phyloP scores from a whole-genome alignment of 2,888 invertebrate genomes.

The Busseola fusca region DNA sequence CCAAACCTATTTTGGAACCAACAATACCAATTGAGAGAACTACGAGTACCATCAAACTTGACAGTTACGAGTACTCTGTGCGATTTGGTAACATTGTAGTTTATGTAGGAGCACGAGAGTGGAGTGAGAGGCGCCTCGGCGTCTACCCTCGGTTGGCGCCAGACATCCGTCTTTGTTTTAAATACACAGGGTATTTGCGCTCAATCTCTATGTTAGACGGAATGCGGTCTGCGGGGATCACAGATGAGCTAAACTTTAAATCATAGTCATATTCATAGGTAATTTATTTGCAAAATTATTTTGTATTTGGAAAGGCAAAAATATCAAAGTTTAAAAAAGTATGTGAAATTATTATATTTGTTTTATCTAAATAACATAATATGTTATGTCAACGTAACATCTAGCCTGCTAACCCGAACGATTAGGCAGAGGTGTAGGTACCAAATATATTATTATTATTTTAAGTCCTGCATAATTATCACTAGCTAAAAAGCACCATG shows the following conservation, averaged over 20 bases:
- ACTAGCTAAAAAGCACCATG: neutral
- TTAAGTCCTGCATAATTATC: neutral
- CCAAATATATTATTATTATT: neutral
- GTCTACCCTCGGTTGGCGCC: slow-evolving; percentile 72
- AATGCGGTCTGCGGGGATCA: neutral
- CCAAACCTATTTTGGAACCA: neutral
- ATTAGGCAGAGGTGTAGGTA: neutral
- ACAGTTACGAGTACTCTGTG: slow-evolving; percentile 54
- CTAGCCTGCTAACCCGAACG: neutral
- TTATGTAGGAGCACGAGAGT: slow-evolving; percentile 65
- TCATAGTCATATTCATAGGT: neutral
- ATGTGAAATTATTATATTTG: neutral
- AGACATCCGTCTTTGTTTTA: slow-evolving; percentile 65
- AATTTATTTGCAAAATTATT: neutral
- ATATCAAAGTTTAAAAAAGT: neutral
- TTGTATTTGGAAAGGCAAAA: neutral
- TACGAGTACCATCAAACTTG: slow-evolving; percentile 7
- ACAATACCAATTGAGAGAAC: slow-evolving; percentile 20
- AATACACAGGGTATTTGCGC: slow-evolving; percentile 49
- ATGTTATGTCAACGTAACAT: neutral
- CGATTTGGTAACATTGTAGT: slow-evolving; percentile 62
- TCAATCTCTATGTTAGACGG: slow-evolving; percentile 21
- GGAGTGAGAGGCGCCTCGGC: slow-evolving; percentile 69
- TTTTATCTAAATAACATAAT: neutral
- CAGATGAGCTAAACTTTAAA: neutral